Conservation (phyloP, 1,140 invertebrate species). For the Scylla paramamosain region DNA sequence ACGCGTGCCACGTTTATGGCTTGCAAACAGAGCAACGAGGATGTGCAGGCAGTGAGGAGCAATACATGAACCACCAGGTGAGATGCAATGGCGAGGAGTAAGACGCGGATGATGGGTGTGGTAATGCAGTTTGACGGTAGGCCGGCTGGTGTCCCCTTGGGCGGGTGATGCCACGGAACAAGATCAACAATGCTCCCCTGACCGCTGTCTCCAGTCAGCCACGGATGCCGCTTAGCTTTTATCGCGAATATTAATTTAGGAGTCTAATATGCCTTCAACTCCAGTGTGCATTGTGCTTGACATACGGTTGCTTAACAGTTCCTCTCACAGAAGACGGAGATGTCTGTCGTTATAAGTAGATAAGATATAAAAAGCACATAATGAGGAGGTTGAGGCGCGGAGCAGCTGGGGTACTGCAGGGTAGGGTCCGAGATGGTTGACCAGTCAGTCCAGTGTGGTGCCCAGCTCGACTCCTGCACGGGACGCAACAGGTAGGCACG, state of each 20-base stretch:
- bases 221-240: slow-evolving; percentile 5
- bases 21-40: background rate
- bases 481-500: slow-evolving; percentile 59
- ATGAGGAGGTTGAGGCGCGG: background rate
- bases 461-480: slow-evolving; percentile 35
- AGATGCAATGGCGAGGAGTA: background rate
- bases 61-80: background rate
- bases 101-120: background rate
- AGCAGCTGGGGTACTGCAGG: slow-evolving; percentile 28
- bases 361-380: background rate
- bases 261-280: background rate
- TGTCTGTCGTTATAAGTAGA: background rate
- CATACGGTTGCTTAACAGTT: background rate
- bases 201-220: slow-evolving; percentile 52
- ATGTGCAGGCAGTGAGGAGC: background rate
- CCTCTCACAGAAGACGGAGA: background rate
- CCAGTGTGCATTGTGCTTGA: background rate
- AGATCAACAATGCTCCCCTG: slow-evolving; percentile 64
- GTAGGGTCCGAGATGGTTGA: slow-evolving; percentile 61
- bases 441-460: slow-evolving; percentile 65
- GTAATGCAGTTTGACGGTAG: background rate
- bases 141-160: background rate
- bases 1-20: background rate
- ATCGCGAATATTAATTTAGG: background rate
- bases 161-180: slow-evolving; percentile 47